phyloP scores from a whole-genome alignment of 1,140 invertebrate species.

The Carposina sasakii region DNA sequence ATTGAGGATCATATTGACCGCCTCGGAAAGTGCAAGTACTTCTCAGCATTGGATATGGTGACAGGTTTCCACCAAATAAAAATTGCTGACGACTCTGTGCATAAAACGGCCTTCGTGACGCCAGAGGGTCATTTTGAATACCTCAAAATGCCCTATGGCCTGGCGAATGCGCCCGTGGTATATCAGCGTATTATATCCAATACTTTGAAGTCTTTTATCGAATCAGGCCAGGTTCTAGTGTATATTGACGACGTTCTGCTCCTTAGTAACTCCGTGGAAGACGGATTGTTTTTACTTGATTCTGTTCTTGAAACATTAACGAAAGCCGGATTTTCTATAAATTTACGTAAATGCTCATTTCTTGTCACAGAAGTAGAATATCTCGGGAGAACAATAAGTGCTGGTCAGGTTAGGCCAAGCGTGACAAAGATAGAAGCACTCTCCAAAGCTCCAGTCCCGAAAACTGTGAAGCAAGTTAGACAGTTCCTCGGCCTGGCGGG shows the following conservation, averaged over 20 bases:
- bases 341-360: conserved; percentile 21
- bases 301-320: background rate
- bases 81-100: no score
- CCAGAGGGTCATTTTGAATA: conserved; percentile 63
- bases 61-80: no score
- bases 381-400: conserved; percentile 14
- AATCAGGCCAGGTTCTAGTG: conserved; percentile 20
- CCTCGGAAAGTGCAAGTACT: no score
- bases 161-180: conserved; percentile 44
- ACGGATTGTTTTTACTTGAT: background rate
- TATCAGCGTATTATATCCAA: conserved; percentile 52
- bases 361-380: conserved; percentile 18
- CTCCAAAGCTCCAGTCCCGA: conserved; percentile 31
- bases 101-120: no score
- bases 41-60: no score
- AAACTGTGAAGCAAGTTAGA: conserved; percentile 26
- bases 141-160: conserved; percentile 51
- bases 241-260: conserved; percentile 42
- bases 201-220: conserved; percentile 22
- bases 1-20: no score
- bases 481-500: no score
- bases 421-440: conserved; percentile 35
- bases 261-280: background rate
- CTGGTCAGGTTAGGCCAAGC: conserved; percentile 27
- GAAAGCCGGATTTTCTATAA: conserved; percentile 14